Percentiles rank a stretch among this genome's conserved stretches.
Conservation (phyloP, 2,888 invertebrate species). For the Pterostichus niger region DNA sequence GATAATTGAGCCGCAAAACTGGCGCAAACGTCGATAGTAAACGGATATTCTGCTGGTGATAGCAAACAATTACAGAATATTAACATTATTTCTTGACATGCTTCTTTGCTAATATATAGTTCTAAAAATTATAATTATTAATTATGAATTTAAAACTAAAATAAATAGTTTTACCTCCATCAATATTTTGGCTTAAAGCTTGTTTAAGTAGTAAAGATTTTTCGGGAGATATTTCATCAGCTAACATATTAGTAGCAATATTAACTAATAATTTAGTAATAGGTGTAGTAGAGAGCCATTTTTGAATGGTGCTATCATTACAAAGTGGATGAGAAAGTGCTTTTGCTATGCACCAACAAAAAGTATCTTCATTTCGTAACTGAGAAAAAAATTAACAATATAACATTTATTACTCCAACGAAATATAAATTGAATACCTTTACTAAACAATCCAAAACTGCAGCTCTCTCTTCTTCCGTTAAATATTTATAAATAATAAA, state of each 20-base stretch:
- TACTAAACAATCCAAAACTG: constrained; percentile 79
- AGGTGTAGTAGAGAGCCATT: constrained; percentile 77
- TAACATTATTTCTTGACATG: constrained; percentile 75
- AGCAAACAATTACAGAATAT: constrained; percentile 75
- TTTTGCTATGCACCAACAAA: constrained; percentile 77
- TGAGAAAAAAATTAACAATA: constrained; percentile 26
- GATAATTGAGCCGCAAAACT: constrained; percentile 79
- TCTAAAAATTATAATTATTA: constrained; percentile 74
- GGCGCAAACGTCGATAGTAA: constrained; percentile 78
- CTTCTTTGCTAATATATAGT: constrained; percentile 75
- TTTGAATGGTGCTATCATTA: constrained; percentile 74
- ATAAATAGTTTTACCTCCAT: constrained; percentile 74
- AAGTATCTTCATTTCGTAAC: constrained; percentile 71
- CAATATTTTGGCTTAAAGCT: constrained; percentile 74
- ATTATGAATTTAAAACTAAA: constrained; percentile 37
- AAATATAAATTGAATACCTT: constrained; percentile 77
- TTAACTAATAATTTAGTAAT: constrained; percentile 76
- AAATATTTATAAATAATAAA: constrained; percentile 82
- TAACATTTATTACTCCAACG: constrained; percentile 34
- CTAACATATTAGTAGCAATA: constrained; percentile 73
- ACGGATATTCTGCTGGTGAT: constrained; percentile 71
- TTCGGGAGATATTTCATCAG: constrained; percentile 73
- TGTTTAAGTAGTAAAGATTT: constrained; percentile 73
- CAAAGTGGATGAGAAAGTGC: constrained; percentile 77
- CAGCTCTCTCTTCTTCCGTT: constrained; percentile 78